Evolutionary conservation across 23 tunicate genomes (phyloP), one percentile per base, ranked within the genome.

Genomic region (Halocynthia roretzi): DNA sequence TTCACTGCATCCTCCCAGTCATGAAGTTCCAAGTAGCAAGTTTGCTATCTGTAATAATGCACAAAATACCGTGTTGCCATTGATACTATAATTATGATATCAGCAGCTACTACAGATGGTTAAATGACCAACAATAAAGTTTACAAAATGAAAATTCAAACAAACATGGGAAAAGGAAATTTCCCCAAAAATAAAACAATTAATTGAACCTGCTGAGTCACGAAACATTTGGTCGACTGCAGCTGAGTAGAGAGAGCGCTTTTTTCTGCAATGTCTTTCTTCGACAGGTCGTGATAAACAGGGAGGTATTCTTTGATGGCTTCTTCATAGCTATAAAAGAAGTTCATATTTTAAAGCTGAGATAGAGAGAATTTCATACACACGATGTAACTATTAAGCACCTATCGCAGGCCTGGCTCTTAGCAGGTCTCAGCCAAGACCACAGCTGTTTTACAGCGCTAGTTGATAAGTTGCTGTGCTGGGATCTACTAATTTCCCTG

Each of bases 401-500:
- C 64, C 76, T 68, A 22, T 53, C 55, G 31, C 64, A 5, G 1
- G 78, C 78, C 31, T 74, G 78, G 56, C 56, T 74, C 64, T 84
- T 90, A 12, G 98, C 87, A 8, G 87, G 82, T 68, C 83, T 92
- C 80, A 92, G 82, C 98, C 98, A 92, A 0, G 87, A 78, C 86
- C 90, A 85, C 71, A 80, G 77, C 53, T 80, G 80, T 55, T 90
- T 90, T 8, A 53, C 20, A 20, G 78, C 0, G 8, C 64, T 12
- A 52, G 78, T 53, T 14, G 56, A 22, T 14, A 53, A 20, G 56
- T 22, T 53, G n/a, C 54, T 20, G 18, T 53, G 48, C 19, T 74
- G 78, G 54, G 68, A 62, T 10, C 85, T 83, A 6, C 83, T 75
- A 10, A 90, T 50, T 0, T 81, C 90, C 20, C 90, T 83, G 60